Base-by-base conservation (phyloP, 2,888 invertebrate species). In the Sclerodermus sp. region DNA sequence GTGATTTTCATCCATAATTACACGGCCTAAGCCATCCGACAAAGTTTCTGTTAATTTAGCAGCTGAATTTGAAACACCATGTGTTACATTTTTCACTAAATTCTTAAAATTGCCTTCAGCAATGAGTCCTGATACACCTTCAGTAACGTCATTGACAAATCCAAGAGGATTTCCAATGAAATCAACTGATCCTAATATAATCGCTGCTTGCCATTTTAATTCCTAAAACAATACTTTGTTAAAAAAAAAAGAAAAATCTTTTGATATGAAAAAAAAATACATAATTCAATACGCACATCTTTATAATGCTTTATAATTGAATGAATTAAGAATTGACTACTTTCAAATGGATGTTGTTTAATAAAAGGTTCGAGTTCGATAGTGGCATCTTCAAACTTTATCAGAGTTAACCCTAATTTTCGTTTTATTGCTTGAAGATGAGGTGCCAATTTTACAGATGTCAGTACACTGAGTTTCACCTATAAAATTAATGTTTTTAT, bases 81-180 rank as follows among this genome's bases (percentile, higher is more conserved):
- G 98, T 0, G 98, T 93, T 4, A 99, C 91, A 78, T 96, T 97
- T 79, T 93, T 91, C 30, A 99, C 87, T 50, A 98, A 82, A 42
- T 94, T 93, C 43, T 89, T 88, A 0, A 98, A 91, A 74, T 93
- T 95, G 32, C 96, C 95, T 77, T 98, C 97, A 58, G 90, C 88
- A 58, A 98, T 85, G 44, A 98, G 82, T 1, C 94, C 94, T 1
- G 93, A 88, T 30, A 98, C 88, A 29, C 98, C 97, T 80, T 97
- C 97, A 1, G 93, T 90, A 34, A 99, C 89, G 81, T 99, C 98
- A 70, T 93, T 93, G 57, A 97, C 87, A 68, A 99, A 89, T 12
- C 98, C 98, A 41, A 96, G 79, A 1, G 99, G 99, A 82, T 97
- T 98, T 34, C 99, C 99, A 43, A 99, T 84, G 78, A 99, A 97